phyloP scores from a whole-genome alignment of 2,797 vertebrate species.

The Enteromius argenteus region DNA sequence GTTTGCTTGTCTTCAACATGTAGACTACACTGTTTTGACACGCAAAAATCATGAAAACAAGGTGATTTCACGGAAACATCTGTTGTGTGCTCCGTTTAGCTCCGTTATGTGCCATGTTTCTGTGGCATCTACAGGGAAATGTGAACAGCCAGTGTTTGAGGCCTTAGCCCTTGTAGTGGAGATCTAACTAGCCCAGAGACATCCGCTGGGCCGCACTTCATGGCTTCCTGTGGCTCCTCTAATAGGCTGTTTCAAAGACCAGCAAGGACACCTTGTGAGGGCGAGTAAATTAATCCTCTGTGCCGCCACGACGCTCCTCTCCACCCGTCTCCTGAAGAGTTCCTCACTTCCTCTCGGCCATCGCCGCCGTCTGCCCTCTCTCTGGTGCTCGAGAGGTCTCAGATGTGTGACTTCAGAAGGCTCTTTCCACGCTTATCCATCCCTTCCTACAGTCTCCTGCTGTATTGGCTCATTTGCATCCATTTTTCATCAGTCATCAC shows the following conservation, averaged over 20 bases:
- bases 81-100: background rate
- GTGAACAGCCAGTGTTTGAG: constrained; percentile 38
- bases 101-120: background rate
- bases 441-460: constrained; percentile 60
- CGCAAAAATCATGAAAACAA: constrained; percentile 5
- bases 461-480: constrained; percentile 73
- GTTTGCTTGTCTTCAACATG: background rate
- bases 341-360: constrained; percentile 54
- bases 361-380: constrained; percentile 59
- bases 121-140: constrained; percentile 41
- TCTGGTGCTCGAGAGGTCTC: constrained; percentile 52
- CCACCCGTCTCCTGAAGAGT: constrained; percentile 48
- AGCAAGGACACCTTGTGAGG: constrained; percentile 72
- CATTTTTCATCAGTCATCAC: constrained; percentile 76
- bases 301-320: constrained; percentile 10
- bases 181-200: constrained; percentile 56
- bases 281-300: constrained; percentile 59
- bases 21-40: background rate
- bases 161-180: constrained; percentile 48
- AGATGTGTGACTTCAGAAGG: constrained; percentile 72
- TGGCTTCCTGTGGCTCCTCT: constrained; percentile 56
- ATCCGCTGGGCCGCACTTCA: constrained; percentile 52
- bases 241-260: constrained; percentile 65
- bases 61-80: constrained; percentile 17
- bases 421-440: constrained; percentile 60